phyloP scores from a whole-genome alignment of 2,888 invertebrate genomes.

The Ethmia dodecea region DNA sequence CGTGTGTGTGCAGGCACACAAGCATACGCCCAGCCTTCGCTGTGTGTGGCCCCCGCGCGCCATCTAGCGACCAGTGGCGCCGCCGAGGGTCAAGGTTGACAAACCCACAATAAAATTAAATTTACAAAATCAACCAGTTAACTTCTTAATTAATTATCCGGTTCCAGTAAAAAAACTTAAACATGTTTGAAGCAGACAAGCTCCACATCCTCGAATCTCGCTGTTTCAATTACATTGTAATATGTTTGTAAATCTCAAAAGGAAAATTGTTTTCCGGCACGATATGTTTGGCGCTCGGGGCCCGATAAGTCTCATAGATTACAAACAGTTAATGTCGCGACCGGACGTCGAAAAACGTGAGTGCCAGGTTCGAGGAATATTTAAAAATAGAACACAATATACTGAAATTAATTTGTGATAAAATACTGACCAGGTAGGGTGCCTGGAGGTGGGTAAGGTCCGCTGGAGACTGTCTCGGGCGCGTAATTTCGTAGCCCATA shows the following conservation, averaged over 20 bases:
- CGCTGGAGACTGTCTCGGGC: conserved; percentile 84
- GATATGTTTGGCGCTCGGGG: conserved; percentile 39
- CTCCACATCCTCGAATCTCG: conserved; percentile 19
- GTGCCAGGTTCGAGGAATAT: conserved; percentile 35
- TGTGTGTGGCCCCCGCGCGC: conserved; percentile 44
- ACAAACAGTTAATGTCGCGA: conserved; percentile 47
- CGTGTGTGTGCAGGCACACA: conserved; percentile 55
- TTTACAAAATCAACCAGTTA: conserved; percentile 52
- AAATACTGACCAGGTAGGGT: conserved; percentile 70
- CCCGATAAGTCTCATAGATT: conserved; percentile 61
- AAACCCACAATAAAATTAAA: conserved; percentile 51
- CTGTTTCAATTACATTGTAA: conserved; percentile 19
- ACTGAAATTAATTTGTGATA: too few species aligned
- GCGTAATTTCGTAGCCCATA: conserved; percentile 87
- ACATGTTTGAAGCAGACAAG: conserved; percentile 14
- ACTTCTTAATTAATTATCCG: conserved; percentile 20
- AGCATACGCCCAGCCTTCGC: conserved; percentile 23
- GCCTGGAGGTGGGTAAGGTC: conserved; percentile 89
- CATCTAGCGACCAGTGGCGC: conserved; percentile 55
- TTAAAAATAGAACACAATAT: conserved; percentile 24
- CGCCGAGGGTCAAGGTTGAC: conserved; percentile 62
- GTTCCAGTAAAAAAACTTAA: background rate
- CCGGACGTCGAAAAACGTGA: conserved; percentile 54
- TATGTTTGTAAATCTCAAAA: conserved; percentile 60
- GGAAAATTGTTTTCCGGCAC: conserved; percentile 51